Evolutionary conservation across 35 echinoderm and acorn worm genomes (phyloP), one percentile per base, ranked within the genome.

Genomic region (Acanthaster planci): DNA sequence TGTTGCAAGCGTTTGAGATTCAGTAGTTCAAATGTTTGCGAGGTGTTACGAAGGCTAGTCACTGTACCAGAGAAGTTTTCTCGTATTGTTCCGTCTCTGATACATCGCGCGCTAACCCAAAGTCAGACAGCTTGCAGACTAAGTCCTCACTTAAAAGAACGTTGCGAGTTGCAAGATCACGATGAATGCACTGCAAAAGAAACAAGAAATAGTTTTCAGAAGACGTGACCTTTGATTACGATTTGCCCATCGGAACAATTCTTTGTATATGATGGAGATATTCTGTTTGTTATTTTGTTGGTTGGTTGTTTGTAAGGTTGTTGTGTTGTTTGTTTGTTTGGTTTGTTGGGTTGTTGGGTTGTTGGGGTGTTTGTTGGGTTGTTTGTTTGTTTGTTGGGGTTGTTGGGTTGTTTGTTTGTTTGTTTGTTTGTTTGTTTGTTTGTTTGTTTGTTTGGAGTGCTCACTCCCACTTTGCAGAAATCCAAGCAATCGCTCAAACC

Each of bases 101-200:
- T 1, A 79, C 36, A 9, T 79, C 77, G n/a, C 77, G 77, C 39
- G 77, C 77, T 26, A 79, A 40, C 6, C 77, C 77, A 19, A 79
- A 79, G 18, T 79, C 77, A 12, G 77, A 79, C 47, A 79, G 38
- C 36, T 79, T 79, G 42, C 77, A 79, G 29, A 51, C 42, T 7
- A 40, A 19, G 42, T 79, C 42, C 1, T 44, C 37, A 38, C 30
- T 51, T 6, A 79, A 35, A 34, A 79, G 77, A 23, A 79, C 38
- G 37, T 79, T 79, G n/a, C 77, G 38, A 22, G 77, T 36, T 16
- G 77, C 77, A 1, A 79, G 42, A 9, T 79, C 77, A 38, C 77
- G 77, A 14, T 79, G 77, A 52, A 79, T 79, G 47, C 77, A 79
- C 77, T 79, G 37, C 64, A 30, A n/a, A 68, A 29, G 10, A 12